Evolutionary conservation across 2,888 invertebrate genomes (phyloP).

Genomic region (Trichopoda pennipes): DNA sequence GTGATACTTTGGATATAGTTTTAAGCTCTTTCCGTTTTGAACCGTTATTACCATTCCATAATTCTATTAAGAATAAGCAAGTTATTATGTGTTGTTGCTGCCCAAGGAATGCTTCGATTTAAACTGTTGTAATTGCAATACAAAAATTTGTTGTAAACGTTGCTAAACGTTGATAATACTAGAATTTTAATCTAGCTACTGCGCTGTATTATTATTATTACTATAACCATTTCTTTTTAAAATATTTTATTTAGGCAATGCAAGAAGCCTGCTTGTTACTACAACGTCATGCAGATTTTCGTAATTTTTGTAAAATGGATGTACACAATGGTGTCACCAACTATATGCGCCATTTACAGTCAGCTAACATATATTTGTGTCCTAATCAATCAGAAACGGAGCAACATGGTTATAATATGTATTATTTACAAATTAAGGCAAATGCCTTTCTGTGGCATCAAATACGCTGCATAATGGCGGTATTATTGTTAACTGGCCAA

Average conservation of each 20-base stretch:
- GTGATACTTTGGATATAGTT: no score
- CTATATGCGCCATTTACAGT: constrained; percentile 85
- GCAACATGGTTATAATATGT: constrained; percentile 86
- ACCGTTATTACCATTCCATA: no score
- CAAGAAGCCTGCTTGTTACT: constrained; percentile 85
- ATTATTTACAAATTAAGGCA: constrained; percentile 89
- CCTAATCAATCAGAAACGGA: constrained; percentile 35
- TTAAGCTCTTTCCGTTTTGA: no score
- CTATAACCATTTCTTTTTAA: background rate
- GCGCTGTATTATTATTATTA: background rate
- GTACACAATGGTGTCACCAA: constrained; percentile 93
- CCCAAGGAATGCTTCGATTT: background rate
- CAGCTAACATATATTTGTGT: constrained; percentile 81
- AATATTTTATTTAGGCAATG: constrained; percentile 84
- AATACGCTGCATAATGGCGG: constrained; percentile 95
- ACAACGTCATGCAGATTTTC: constrained; percentile 93
- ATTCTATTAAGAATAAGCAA: no score
- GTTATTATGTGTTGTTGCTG: no score
- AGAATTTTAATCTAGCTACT: background rate
- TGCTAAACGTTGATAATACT: background rate
- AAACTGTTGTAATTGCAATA: background rate
- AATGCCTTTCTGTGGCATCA: constrained; percentile 99
- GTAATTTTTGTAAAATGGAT: constrained; percentile 99
- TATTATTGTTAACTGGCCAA: constrained; percentile 92
- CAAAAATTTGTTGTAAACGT: background rate